Base-by-base conservation (phyloP, 2,113 vertebrate genomes). In the Bagarius yarrelli region DNA sequence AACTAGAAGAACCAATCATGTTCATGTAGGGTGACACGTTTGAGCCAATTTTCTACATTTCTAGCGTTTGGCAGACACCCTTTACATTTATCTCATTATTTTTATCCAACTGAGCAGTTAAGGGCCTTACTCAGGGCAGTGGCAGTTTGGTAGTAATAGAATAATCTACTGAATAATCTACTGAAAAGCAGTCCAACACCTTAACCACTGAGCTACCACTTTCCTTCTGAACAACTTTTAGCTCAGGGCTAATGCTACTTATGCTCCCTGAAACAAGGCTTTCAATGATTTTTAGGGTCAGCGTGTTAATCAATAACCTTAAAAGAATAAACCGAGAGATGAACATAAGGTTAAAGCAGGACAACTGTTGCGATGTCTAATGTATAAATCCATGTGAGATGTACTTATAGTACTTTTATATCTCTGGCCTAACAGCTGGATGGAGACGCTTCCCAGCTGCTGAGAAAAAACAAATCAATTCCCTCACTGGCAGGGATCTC, bases 381-480 rank as follows among this genome's bases (percentile, higher is more conserved):
- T 9, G 15, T 53, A 72, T 53, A 19, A 60, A 53, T 13, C 30
- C 19, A 3, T 30, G 19, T 8, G 8, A 30, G 13, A 14, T 30
- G 34, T 36, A 30, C 25, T 27, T 47, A n/a, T n/a, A 30, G 34
- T 36, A 12, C 55, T 64, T 69, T 59, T 47, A 60, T 53, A 21
- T 53, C 16, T 53, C 18, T 52, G 64, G 57, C 50, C 66, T 11
- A 69, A 63, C 74, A 81, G 59, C 79, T 66, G 74, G 66, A 73
- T 57, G 21, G 67, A 78, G 27, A 78, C 52, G n/a, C 74, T 50
- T 66, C 67, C 40, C 32, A 66, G 56, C 67, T 71, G 67, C 21
- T n/a, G 74, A 56, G 30, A 56, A 74, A 69, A 40, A 53, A 71
- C 19, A 53, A 59, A 77, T 81, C 79, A 25, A 84, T 76, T 57